Base-by-base conservation (phyloP, 2,888 invertebrate species). In the Pollenia angustigena region DNA sequence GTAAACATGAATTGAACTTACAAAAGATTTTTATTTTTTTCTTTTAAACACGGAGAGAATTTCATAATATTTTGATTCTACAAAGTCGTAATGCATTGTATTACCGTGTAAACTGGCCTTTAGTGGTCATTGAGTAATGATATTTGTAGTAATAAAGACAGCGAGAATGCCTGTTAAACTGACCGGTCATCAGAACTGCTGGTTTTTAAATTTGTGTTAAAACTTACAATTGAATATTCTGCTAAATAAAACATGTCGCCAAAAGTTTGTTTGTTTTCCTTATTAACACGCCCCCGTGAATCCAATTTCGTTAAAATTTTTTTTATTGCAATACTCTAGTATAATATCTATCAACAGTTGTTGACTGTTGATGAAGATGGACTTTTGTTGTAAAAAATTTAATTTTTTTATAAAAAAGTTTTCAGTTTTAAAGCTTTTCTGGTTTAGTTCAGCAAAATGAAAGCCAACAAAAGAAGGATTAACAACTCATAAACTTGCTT, bases 381-480 rank as follows among this genome's bases (percentile, higher is more conserved):
- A 72, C 50, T 64, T 74, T 74, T 16, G 1, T 8, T 66, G 40
- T 40, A 58, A 74, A 64, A 56, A 62, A 75, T 52, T 71, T 54
- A 83, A 78, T 64, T 71, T 64, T 11, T 0, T 10, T 32, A 32
- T 32, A 42, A 42, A 81, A 81, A 71, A 32, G 52, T 48, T 48
- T 74, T n/a, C 6, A 18, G 11, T 75, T 46, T 58, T 58, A 40
- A 40, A 42, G 3, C 23, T 46, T 18, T 69, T 52, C 62, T 40
- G 44, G n/a, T 74, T 52, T 66, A 16, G 11, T 52, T 48, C 60
- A 56, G 18, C 42, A 54, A 2, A n/a, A 66, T 50, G 50, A 66
- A 50, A 32, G 12, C 66, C 68, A 66, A 68, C 66, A 68, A 68
- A 75, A 75, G 44, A 75, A 10, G 72, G 56, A 58, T 74, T 81